Percentiles rank a stretch among this genome's conserved stretches.
These are phyloP conservation scores for Emys orbicularis DNA, from an alignment of 2,797 vertebrate species.

Conservation along the genomic window DNA sequence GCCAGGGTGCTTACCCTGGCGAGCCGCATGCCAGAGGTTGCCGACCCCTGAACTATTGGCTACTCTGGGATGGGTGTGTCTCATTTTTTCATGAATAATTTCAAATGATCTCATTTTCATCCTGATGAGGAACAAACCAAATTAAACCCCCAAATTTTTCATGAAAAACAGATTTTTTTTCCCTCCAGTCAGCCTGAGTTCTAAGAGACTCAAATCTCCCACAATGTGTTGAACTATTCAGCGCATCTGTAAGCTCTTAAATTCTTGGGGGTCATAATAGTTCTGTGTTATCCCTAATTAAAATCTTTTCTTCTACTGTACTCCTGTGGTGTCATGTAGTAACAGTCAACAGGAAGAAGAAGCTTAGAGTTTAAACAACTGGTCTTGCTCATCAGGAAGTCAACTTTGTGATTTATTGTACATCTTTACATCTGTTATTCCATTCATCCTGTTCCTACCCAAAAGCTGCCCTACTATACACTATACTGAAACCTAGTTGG, in stretches of 20 bases:
- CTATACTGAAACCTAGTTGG: accelerated
- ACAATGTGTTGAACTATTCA: not conserved
- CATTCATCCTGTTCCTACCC: not conserved
- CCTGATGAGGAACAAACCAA: not conserved
- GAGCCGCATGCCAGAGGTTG: too few relatives aligned
- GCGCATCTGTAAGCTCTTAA: not conserved
- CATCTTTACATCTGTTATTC: not conserved
- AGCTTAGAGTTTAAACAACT: not conserved
- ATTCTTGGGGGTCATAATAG: not conserved
- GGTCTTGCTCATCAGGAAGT: not conserved
- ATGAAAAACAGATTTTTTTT: not conserved
- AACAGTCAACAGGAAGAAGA: not conserved
- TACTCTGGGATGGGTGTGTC: not conserved
- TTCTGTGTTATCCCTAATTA: not conserved
- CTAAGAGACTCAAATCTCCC: not conserved
- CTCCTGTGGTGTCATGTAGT: not conserved
- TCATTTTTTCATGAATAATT: not conserved
- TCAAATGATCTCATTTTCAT: not conserved
- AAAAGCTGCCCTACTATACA: not conserved
- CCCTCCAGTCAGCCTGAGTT: not conserved
- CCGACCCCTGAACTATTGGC: not conserved
- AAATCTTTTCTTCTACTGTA: accelerated
- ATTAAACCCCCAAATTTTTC: not conserved
- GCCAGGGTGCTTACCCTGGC: too few relatives aligned
- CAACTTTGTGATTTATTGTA: not conserved